Evolutionary conservation across 1,140 invertebrate genomes (phyloP), one percentile per base, ranked within the genome.

Genomic region (Pantala flavescens): DNA sequence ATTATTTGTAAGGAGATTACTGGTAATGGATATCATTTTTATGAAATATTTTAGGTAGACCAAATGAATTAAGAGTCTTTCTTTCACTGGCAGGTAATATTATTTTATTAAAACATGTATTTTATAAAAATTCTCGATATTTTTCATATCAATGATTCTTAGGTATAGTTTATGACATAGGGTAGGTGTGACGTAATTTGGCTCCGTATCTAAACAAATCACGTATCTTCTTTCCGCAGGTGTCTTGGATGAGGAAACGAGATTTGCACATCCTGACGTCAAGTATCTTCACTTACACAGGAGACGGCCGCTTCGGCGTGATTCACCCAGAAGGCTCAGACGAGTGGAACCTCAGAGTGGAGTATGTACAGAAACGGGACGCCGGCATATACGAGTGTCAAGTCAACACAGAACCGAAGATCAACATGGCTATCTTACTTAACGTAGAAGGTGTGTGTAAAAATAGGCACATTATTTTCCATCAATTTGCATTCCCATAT

Each of bases 171-270:
- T n/a, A n/a, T n/a, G n/a, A n/a, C n/a, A n/a, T n/a, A n/a, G n/a
- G n/a, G n/a, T n/a, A n/a, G n/a, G n/a, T n/a, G n/a, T n/a, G n/a
- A n/a, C n/a, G n/a, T n/a, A n/a, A n/a, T n/a, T n/a, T n/a, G n/a
- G n/a, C n/a, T n/a, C n/a, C n/a, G n/a, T n/a, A n/a, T 9, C 28
- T 36, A 36, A 36, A 36, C 28, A 36, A 36, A 36, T 36, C 28
- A 36, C 28, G n/a, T 36, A 2, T 36, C 28, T 36, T 36, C 9
- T 36, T 36, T 63, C 74, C 80, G 10, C 85, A 95, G 93, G 90
- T 96, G 63, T 96, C 94, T 0, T 96, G 94, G 94, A 95, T 96
- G 88, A 85, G 94, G 16, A 94, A 95, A 80, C 85, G 92, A 12
- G 94, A 96, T 83, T 85, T 95, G 24, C 94, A 96, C 81, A 95